Evolutionary conservation across 2,888 invertebrate genomes (phyloP).

Genomic region (Synanthedon formicaeformis): DNA sequence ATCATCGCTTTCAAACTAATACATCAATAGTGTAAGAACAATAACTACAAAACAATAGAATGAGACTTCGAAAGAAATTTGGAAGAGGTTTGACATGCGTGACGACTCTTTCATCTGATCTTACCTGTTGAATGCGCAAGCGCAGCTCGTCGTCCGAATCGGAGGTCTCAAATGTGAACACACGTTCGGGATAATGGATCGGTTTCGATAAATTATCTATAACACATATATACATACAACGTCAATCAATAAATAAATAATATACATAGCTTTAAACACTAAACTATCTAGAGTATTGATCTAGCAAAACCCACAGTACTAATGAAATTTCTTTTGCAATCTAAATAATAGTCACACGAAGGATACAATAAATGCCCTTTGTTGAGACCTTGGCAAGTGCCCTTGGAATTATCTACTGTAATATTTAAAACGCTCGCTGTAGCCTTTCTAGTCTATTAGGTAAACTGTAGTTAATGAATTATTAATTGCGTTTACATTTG

Average conservation of each 20-base stretch:
- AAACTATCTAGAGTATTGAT: background rate
- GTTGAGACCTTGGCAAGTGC: constrained; percentile 22
- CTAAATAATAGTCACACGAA: background rate
- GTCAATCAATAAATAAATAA: constrained; percentile 26
- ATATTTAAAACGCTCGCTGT: background rate
- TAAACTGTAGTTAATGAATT: background rate
- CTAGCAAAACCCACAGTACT: background rate
- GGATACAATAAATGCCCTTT: constrained; percentile 4
- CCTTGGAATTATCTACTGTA: constrained; percentile 23
- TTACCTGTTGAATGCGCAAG: constrained; percentile 64
- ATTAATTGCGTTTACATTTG: no score
- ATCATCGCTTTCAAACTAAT: no score
- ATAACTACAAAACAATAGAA: no score
- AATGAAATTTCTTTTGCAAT: background rate
- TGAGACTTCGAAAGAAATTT: no score
- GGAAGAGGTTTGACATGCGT: no score
- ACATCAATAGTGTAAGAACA: no score
- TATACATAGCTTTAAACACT: constrained; percentile 5
- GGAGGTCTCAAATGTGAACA: constrained; percentile 63
- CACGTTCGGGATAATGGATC: constrained; percentile 64
- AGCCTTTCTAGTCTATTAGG: background rate
- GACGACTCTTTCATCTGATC: constrained; percentile 8
- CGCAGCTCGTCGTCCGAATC: constrained; percentile 66
- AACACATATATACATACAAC: constrained; percentile 65
- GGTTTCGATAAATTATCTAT: constrained; percentile 70